Evolutionary conservation across 2,888 invertebrate species (phyloP).

Genomic region (Saturnia japonica): DNA sequence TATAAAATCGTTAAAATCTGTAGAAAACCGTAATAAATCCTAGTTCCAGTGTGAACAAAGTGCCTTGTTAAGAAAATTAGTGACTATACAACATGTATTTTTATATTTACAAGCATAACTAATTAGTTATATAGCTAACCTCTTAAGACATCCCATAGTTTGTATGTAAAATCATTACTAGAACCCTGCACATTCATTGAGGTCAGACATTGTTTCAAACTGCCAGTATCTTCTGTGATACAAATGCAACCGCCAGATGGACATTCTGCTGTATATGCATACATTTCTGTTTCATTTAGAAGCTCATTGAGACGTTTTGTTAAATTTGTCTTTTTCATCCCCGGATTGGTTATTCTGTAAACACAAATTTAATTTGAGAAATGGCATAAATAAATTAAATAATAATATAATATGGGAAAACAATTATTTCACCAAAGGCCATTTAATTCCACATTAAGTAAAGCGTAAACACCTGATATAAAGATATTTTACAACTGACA

Average conservation of each 20-base stretch:
- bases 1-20: too few species aligned
- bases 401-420: not conserved
- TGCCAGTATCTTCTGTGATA: constrained; percentile 65
- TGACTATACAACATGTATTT: too few species aligned
- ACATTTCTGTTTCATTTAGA: constrained; percentile 69
- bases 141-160: constrained; percentile 75
- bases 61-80: too few species aligned
- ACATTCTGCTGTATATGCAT: constrained; percentile 70
- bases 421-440: too few species aligned
- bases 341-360: constrained; percentile 52
- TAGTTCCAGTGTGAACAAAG: too few species aligned
- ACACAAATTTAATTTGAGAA: not conserved
- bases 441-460: too few species aligned
- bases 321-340: constrained; percentile 54
- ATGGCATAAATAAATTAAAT: not conserved
- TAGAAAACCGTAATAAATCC: too few species aligned
- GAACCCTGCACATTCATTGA: constrained; percentile 59
- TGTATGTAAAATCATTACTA: constrained; percentile 77
- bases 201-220: constrained; percentile 58
- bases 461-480: too few species aligned
- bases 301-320: constrained; percentile 58
- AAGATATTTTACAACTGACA: too few species aligned
- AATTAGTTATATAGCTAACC: constrained; percentile 43
- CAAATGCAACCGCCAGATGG: constrained; percentile 70
- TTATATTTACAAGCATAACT: too few species aligned